These are phyloP conservation scores for Ennomos fuscantarius DNA, from an alignment of 2,888 invertebrate genomes.

Conservation along the genomic window DNA sequence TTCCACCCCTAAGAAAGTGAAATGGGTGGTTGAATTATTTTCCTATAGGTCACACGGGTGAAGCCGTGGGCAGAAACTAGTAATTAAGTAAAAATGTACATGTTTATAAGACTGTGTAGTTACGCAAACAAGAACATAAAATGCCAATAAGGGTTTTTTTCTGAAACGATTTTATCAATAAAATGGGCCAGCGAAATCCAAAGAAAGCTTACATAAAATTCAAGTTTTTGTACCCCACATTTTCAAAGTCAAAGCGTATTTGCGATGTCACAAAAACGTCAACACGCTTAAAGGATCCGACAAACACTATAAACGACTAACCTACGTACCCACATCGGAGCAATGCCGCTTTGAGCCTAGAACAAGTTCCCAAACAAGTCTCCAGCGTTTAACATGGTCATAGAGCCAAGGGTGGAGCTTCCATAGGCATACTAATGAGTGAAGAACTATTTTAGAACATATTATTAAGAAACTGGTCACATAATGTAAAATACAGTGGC, in stretches of 20 bases:
- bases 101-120: too few species aligned
- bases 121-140: too few species aligned
- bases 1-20: too few species aligned
- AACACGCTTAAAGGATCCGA: constrained; percentile 40
- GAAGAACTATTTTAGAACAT: constrained; percentile 72
- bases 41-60: too few species aligned
- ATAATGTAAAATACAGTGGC: constrained; percentile 71
- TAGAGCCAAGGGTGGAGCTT: constrained; percentile 58
- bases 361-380: constrained; percentile 61
- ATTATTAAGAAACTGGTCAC: constrained; percentile 79
- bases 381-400: constrained; percentile 65
- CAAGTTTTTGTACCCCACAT: constrained; percentile 1
- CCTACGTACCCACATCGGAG: constrained; percentile 48
- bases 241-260: constrained; percentile 3
- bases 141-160: too few species aligned
- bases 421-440: constrained; percentile 76
- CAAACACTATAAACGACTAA: constrained; percentile 53
- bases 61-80: too few species aligned
- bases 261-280: constrained; percentile 10
- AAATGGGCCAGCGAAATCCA: not conserved
- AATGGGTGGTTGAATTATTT: too few species aligned
- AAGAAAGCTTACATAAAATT: constrained; percentile 1
- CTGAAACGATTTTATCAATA: not conserved
- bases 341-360: constrained; percentile 32
- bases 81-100: too few species aligned